Evolutionary conservation across 2,113 vertebrate species (phyloP).

Genomic region (Puffinus mauretanicus): DNA sequence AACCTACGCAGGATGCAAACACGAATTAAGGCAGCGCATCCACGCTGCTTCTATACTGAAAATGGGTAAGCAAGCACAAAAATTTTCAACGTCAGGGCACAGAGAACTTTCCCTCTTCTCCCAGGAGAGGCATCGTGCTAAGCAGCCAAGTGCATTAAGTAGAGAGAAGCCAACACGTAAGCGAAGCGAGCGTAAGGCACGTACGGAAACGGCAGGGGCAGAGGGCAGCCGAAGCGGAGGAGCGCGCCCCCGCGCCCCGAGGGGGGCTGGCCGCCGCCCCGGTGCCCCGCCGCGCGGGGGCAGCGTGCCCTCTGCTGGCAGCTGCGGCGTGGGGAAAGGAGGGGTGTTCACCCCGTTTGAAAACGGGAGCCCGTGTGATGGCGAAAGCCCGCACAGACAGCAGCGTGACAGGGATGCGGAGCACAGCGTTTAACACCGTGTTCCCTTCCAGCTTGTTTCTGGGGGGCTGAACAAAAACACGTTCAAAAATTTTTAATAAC

Average conservation of each 20-base stretch:
- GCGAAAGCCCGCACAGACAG: background rate
- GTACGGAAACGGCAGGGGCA: no score
- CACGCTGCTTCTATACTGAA: background rate
- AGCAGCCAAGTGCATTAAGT: fast-evolving
- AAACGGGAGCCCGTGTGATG: background rate
- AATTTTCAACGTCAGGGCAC: fast-evolving
- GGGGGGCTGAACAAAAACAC: background rate
- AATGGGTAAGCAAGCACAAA: background rate
- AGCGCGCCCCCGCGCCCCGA: no score
- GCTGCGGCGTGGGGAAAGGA: fast-evolving
- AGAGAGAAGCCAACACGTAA: fast-evolving
- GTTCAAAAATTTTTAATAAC: no score
- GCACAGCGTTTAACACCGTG: fast-evolving
- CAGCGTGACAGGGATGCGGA: background rate
- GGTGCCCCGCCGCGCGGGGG: background rate
- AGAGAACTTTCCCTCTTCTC: background rate
- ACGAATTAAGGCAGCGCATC: fast-evolving
- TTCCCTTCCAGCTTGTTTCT: background rate
- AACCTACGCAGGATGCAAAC: background rate
- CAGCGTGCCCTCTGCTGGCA: constrained; percentile 5
- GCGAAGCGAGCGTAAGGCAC: fast-evolving
- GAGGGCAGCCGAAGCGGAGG: background rate
- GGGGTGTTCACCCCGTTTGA: background rate
- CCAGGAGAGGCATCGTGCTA: background rate
- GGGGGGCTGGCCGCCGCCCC: no score